Conservation (phyloP, 2,113 vertebrate genomes). For the Halichoeres trimaculatus region DNA sequence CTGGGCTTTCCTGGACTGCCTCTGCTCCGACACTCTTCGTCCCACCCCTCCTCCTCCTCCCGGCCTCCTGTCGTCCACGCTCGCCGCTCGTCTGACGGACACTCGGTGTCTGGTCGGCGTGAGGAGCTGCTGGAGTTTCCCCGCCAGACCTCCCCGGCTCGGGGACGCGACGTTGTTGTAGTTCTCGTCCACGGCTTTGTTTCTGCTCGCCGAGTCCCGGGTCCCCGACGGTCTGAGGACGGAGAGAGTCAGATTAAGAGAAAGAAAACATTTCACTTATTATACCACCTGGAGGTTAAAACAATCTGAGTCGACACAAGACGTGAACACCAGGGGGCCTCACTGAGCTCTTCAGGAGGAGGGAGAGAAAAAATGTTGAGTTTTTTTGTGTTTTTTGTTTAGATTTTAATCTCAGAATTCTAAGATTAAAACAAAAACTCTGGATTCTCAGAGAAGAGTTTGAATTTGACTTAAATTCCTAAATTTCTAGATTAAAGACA, state of each 20-base stretch:
- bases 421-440: no score
- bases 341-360: no score
- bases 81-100: slow-evolving; percentile 68
- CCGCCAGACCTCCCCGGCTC: slow-evolving; percentile 84
- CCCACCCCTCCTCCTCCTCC: slow-evolving; percentile 40
- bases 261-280: no score
- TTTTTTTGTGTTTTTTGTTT: no score
- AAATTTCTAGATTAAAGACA: no score
- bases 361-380: no score
- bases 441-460: no score
- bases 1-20: slow-evolving; percentile 81
- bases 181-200: slow-evolving; percentile 77
- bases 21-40: slow-evolving; percentile 78
- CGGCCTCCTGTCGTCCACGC: slow-evolving; percentile 73
- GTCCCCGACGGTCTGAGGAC: slow-evolving; percentile 40
- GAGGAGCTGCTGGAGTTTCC: slow-evolving; percentile 91
- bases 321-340: no score
- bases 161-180: slow-evolving; percentile 78
- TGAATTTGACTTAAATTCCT: no score
- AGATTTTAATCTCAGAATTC: no score
- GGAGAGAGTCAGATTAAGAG: neutral
- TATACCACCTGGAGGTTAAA: no score
- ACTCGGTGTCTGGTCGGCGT: slow-evolving; percentile 85
- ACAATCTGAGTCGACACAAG: no score
- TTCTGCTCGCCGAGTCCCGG: slow-evolving; percentile 44